Evolutionary conservation across 37 sponge, comb jelly and placozoan species (phyloP).

Genomic region (Halichondria panicea): DNA sequence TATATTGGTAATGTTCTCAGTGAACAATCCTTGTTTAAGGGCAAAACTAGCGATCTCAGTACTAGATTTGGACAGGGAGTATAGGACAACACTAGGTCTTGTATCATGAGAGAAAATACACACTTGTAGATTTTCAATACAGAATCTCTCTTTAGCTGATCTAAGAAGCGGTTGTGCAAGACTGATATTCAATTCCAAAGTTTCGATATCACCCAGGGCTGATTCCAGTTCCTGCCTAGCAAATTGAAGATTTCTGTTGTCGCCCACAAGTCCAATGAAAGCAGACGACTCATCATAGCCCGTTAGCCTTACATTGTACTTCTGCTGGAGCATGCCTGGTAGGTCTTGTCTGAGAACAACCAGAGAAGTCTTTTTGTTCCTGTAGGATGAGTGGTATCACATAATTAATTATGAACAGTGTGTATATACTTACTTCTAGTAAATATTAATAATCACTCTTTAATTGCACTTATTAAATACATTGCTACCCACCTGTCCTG

Average conservation of each 20-base stretch:
- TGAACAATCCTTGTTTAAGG: neutral
- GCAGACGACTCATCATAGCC: constrained; percentile 9
- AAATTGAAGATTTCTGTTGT: neutral
- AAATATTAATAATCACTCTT: too few relatives aligned
- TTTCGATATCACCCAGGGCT: neutral
- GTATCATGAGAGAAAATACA: neutral
- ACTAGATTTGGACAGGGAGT: neutral
- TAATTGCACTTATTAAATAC: too few relatives aligned
- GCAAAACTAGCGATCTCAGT: neutral
- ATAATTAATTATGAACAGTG: too few relatives aligned
- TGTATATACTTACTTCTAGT: too few relatives aligned
- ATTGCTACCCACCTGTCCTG: constrained; percentile 19
- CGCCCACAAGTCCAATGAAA: constrained; percentile 16
- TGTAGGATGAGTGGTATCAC: too few relatives aligned
- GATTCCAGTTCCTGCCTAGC: constrained; percentile 2
- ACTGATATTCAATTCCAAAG: neutral
- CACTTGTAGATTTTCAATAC: neutral
- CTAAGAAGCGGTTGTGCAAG: neutral
- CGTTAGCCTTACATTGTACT: constrained; percentile 4
- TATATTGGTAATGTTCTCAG: too few relatives aligned
- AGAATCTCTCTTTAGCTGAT: neutral
- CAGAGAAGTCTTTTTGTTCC: constrained; percentile 20
- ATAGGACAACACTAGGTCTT: neutral
- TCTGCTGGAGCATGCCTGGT: neutral
- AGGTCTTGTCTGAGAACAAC: constrained; percentile 17